Percentiles rank a stretch among this genome's conserved stretches.
Conservation (phyloP, 2,888 invertebrate genomes). For the Caenorhabditis japonica region DNA sequence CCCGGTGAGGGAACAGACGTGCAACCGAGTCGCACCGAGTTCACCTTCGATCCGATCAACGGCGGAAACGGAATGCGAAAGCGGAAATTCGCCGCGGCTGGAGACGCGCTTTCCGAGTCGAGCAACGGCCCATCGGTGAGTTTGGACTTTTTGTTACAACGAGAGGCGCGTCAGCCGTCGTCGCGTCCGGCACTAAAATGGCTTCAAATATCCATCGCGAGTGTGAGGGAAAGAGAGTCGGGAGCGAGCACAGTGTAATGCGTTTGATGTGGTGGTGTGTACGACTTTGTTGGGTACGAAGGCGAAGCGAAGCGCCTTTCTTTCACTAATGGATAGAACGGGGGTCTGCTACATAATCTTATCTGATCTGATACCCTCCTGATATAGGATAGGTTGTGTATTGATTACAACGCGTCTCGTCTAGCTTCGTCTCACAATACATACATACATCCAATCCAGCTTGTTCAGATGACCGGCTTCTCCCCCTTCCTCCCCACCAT, state of each 20-base stretch:
- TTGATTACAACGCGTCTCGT: constrained; percentile 24
- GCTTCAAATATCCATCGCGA: constrained; percentile 46
- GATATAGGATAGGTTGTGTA: too few relatives aligned
- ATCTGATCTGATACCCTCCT: constrained; percentile 25
- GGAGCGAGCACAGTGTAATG: constrained; percentile 35
- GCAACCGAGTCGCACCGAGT: constrained; percentile 68
- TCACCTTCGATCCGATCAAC: constrained; percentile 73
- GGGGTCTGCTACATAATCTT: constrained; percentile 9
- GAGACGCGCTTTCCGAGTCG: constrained; percentile 34
- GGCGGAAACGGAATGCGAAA: constrained; percentile 63
- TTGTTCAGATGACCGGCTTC: constrained; percentile 45
- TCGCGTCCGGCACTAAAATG: constrained; percentile 51
- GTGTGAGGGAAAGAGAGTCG: constrained; percentile 7
- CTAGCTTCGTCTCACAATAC: too few relatives aligned
- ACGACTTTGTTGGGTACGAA: constrained; percentile 33
- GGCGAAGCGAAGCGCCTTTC: too few relatives aligned
- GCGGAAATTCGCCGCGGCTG: constrained; percentile 58
- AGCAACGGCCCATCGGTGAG: constrained; percentile 56
- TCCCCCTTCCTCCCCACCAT: constrained; percentile 65
- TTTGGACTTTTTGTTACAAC: constrained; percentile 39
- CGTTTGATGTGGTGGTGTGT: constrained; percentile 48
- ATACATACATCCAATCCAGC: neutral
- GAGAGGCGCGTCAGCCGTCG: constrained; percentile 33
- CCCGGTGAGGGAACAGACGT: constrained; percentile 78
- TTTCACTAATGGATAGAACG: constrained; percentile 30